Percentiles rank a stretch among this genome's conserved stretches.
phyloP scores from a whole-genome alignment of 2,797 vertebrate species.

The Sardinella longiceps region DNA sequence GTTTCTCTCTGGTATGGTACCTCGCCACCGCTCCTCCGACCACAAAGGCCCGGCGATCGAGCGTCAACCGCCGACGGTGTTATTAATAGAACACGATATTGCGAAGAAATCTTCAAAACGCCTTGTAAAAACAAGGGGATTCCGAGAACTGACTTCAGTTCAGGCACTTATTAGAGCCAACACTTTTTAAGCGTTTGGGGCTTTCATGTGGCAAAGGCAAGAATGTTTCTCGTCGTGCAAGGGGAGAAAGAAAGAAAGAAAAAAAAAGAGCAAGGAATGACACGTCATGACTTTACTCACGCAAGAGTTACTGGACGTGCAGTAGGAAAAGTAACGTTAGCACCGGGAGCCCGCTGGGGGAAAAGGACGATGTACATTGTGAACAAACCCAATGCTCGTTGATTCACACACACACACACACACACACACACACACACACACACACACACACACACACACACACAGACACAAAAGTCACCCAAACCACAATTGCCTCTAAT shows the following conservation, averaged over 20 bases:
- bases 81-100: slow-evolving; percentile 76
- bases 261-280: slow-evolving; percentile 34
- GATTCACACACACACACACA: background rate
- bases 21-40: slow-evolving; percentile 39
- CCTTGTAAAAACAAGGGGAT: slow-evolving; percentile 75
- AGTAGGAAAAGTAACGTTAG: slow-evolving; percentile 40
- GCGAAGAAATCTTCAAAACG: slow-evolving; percentile 71
- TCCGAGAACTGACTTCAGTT: slow-evolving; percentile 70
- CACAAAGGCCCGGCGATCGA: slow-evolving; percentile 56
- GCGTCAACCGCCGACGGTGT: slow-evolving; percentile 54
- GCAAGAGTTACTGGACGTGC: slow-evolving; percentile 37
- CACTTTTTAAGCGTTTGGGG: slow-evolving; percentile 55
- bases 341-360: slow-evolving; percentile 22
- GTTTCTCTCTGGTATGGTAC: slow-evolving; percentile 6
- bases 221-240: slow-evolving; percentile 38
- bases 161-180: slow-evolving; percentile 63
- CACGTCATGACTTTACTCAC: slow-evolving; percentile 40
- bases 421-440: too few species aligned
- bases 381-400: slow-evolving; percentile 11
- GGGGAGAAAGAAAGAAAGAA: background rate
- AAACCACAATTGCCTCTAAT: slow-evolving; percentile 34
- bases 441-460: too few species aligned
- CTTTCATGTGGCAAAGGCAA: slow-evolving; percentile 49
- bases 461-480: background rate
- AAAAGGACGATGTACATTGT: background rate